Percentiles rank a stretch among this genome's conserved stretches.
These are phyloP conservation scores for Forbesichthys agassizii DNA, from an alignment of 2,113 vertebrate genomes.

Conservation along the genomic window DNA sequence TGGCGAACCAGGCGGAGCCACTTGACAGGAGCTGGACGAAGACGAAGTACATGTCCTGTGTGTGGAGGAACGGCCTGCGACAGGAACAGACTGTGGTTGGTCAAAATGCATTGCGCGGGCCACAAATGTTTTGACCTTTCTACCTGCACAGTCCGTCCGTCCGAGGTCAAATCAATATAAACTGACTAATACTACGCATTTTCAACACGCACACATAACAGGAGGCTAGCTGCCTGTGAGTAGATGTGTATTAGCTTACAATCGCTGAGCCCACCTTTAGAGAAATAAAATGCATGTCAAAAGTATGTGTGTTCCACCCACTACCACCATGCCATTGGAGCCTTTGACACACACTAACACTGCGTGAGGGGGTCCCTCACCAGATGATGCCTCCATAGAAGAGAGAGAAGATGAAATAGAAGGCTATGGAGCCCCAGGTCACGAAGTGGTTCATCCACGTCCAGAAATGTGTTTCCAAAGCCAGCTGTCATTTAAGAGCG, in stretches of 20 bases:
- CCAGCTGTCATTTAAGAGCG: constrained; percentile 80
- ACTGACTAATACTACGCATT: no score
- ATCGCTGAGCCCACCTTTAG: no score
- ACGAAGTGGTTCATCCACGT: constrained; percentile 99
- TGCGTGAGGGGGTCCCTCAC: constrained; percentile 66
- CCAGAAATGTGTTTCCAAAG: constrained; percentile 98
- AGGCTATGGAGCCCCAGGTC: constrained; percentile 96
- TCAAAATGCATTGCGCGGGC: no score
- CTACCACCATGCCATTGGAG: no score
- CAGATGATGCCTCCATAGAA: constrained; percentile 98
- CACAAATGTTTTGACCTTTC: no score
- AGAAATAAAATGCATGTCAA: no score
- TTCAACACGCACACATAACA: no score
- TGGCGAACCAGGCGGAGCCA: constrained; percentile 96
- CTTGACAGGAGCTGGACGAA: constrained; percentile 96
- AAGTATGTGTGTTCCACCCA: no score
- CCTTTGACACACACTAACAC: neutral
- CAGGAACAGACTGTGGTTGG: neutral
- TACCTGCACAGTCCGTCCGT: no score
- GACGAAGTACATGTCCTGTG: constrained; percentile 98
- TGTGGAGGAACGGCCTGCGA: constrained; percentile 92
- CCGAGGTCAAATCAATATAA: no score
- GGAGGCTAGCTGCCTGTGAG: no score
- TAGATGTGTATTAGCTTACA: no score
- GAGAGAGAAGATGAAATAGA: constrained; percentile 98